phyloP scores from a whole-genome alignment of 1,140 invertebrate genomes.

The Psilanteris sp. region DNA sequence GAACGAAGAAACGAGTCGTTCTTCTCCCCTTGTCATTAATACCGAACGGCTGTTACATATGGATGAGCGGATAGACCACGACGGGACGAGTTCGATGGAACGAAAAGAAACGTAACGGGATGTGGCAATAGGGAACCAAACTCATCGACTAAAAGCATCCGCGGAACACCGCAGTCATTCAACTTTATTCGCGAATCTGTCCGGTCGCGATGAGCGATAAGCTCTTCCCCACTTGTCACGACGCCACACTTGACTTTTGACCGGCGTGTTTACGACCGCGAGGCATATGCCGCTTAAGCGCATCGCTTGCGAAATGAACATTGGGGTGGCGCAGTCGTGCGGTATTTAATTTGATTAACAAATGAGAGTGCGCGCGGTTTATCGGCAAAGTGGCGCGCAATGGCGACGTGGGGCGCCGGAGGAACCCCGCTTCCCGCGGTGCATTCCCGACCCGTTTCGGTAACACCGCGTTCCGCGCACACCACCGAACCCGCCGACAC shows the following conservation, averaged over 20 bases:
- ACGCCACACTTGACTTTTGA: constrained; percentile 40
- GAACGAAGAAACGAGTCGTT: constrained; percentile 63
- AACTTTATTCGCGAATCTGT: constrained; percentile 66
- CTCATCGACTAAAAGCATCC: constrained; percentile 81
- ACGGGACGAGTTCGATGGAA: constrained; percentile 67
- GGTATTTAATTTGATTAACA: too few species aligned
- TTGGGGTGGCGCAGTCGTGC: too few species aligned
- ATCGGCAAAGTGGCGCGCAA: too few species aligned
- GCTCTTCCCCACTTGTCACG: constrained; percentile 28
- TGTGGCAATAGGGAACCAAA: constrained; percentile 72
- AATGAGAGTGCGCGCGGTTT: too few species aligned
- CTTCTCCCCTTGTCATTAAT: constrained; percentile 76
- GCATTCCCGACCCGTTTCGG: too few species aligned
- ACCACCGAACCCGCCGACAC: too few species aligned
- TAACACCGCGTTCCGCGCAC: too few species aligned
- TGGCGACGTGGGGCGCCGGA: too few species aligned
- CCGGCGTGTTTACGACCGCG: constrained; percentile 38
- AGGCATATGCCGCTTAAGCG: constrained; percentile 15
- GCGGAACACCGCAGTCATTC: constrained; percentile 73
- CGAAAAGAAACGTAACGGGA: constrained; percentile 75
- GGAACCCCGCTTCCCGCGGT: too few species aligned
- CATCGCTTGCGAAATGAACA: too few species aligned
- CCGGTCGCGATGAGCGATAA: constrained; percentile 46
- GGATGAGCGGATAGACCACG: constrained; percentile 75
- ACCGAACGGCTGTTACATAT: constrained; percentile 80